Conservation (phyloP, 2,888 invertebrate species). For the Adela reaumurella region DNA sequence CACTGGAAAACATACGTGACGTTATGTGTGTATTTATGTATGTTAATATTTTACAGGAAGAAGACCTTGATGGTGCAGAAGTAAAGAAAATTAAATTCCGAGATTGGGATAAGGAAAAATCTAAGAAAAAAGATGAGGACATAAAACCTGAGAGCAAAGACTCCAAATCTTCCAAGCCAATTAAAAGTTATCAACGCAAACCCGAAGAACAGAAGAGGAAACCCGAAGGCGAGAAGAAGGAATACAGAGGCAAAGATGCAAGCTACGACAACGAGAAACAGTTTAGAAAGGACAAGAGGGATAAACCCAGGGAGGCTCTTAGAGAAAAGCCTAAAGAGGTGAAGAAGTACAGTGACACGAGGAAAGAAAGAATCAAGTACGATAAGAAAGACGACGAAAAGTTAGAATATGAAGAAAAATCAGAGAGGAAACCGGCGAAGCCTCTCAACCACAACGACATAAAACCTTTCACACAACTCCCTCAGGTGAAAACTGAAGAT, state of each 20-base stretch:
- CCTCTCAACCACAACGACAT: slow-evolving; percentile 39
- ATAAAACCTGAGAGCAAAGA: slow-evolving; percentile 28
- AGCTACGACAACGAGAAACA: slow-evolving; percentile 35
- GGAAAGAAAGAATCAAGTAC: slow-evolving; percentile 38
- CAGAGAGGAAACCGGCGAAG: slow-evolving; percentile 31
- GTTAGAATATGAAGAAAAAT: slow-evolving; percentile 7
- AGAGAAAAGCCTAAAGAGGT: slow-evolving; percentile 39
- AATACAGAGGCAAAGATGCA: slow-evolving; percentile 28
- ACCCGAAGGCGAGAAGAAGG: slow-evolving; percentile 28
- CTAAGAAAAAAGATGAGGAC: slow-evolving; percentile 33
- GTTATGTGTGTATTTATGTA: no score
- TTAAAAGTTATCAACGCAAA: slow-evolving; percentile 38
- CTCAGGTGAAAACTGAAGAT: slow-evolving; percentile 49
- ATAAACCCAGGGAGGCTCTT: slow-evolving; percentile 41
- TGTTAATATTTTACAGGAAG: slow-evolving; percentile 24
- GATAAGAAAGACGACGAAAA: slow-evolving; percentile 8
- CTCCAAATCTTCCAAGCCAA: slow-evolving; percentile 27
- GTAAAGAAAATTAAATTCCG: slow-evolving; percentile 45
- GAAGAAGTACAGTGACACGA: slow-evolving; percentile 42
- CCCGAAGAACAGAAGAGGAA: slow-evolving; percentile 45
- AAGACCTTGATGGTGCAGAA: slow-evolving; percentile 38
- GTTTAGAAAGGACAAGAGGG: slow-evolving; percentile 35
- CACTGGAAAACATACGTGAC: no score
- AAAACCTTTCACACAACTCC: slow-evolving; percentile 49
- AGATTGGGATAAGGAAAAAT: slow-evolving; percentile 45